Evolutionary conservation across 2,797 vertebrate genomes (phyloP).

Genomic region (Distichodus sexfasciatus): DNA sequence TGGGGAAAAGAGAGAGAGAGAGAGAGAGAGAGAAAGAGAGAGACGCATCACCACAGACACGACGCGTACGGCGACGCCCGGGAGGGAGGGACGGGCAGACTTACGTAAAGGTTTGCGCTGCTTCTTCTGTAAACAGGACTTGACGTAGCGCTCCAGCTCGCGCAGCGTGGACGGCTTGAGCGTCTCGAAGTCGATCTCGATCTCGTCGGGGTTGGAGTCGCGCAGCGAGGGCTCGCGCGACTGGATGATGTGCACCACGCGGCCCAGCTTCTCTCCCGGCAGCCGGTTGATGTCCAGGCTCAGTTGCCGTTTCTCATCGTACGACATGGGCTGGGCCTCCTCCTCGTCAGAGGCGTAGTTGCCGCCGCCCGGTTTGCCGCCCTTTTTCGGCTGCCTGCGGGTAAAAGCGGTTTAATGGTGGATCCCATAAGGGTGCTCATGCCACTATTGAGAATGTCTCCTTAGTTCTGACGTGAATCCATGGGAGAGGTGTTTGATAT

Average conservation of each 20-base stretch:
- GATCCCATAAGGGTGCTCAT: too few relatives aligned
- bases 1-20: not conserved
- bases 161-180: constrained; percentile 93
- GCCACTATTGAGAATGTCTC: too few relatives aligned
- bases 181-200: constrained; percentile 97
- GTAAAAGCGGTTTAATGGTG: constrained; percentile 20
- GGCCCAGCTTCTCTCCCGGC: constrained; percentile 93
- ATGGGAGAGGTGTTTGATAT: too few relatives aligned
- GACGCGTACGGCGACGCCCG: not conserved
- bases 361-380: constrained; percentile 76
- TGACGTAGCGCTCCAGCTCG: constrained; percentile 96
- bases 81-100: too few relatives aligned
- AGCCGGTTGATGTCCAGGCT: constrained; percentile 95
- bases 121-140: constrained; percentile 96
- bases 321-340: constrained; percentile 92
- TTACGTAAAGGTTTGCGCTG: constrained; percentile 92
- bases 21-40: not conserved
- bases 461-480: too few relatives aligned
- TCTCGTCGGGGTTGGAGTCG: constrained; percentile 97
- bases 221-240: constrained; percentile 91
- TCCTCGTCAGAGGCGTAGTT: constrained; percentile 89
- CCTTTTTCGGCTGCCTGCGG: constrained; percentile 88
- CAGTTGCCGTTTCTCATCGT: constrained; percentile 93
- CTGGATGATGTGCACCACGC: constrained; percentile 97
- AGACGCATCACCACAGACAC: constrained; percentile 7